phyloP scores from a whole-genome alignment of 2,888 invertebrate species.

The Tachina lurida region DNA sequence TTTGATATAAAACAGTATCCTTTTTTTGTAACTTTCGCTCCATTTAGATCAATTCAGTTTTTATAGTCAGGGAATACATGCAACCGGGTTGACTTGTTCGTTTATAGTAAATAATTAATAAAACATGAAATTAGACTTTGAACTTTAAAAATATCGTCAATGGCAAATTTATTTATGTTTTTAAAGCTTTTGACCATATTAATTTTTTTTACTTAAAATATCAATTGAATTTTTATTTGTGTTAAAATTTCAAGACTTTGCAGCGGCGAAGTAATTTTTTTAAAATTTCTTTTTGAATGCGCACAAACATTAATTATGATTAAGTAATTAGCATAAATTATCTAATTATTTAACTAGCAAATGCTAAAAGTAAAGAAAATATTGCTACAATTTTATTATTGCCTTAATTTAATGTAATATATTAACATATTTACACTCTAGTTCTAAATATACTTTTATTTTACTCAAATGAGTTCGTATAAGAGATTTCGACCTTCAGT shows the following conservation, averaged over 20 bases:
- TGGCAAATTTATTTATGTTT: constrained; percentile 1
- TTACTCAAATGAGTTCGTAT: background rate
- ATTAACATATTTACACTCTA: background rate
- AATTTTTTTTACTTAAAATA: background rate
- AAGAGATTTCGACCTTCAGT: background rate
- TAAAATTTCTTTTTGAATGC: background rate
- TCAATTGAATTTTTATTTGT: too few species aligned
- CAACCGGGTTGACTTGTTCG: background rate
- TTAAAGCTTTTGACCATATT: background rate
- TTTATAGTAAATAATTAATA: background rate
- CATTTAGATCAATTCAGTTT: constrained; percentile 39
- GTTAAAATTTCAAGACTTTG: background rate
- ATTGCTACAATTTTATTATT: background rate
- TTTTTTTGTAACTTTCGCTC: background rate
- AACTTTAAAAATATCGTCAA: constrained; percentile 27
- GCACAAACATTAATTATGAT: background rate
- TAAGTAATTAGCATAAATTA: constrained; percentile 3
- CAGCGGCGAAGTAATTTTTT: background rate
- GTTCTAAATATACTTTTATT: background rate
- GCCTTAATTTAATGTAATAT: background rate
- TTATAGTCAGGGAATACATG: constrained; percentile 30
- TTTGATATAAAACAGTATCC: constrained; percentile 11
- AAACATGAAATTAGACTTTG: constrained; percentile 26
- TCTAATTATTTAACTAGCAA: background rate
- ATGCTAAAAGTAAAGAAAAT: background rate